These are phyloP conservation scores for Palythoa heliodiscus DNA, from an alignment of 92 coral and sea anemone genomes.

Conservation along the genomic window DNA sequence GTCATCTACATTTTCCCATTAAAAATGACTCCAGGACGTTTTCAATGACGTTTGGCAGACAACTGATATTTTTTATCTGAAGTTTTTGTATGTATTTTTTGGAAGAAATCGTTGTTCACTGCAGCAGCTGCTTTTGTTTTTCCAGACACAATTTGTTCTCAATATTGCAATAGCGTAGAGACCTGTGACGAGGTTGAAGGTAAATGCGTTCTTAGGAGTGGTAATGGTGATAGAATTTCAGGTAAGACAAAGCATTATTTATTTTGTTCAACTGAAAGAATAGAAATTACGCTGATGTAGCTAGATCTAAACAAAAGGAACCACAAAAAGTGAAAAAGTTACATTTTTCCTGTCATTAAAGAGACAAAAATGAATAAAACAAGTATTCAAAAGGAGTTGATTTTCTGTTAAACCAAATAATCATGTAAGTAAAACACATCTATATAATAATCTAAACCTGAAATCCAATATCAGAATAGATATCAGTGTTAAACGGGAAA, in stretches of 20 bases:
- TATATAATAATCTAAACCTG: too few species aligned
- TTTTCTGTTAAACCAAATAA: too few species aligned
- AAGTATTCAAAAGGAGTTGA: too few species aligned
- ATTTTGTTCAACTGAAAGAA: background rate
- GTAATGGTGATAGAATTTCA: background rate
- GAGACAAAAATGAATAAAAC: too few species aligned
- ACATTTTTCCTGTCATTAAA: too few species aligned
- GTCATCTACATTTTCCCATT: too few species aligned
- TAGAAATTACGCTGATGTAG: background rate
- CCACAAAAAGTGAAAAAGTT: background rate
- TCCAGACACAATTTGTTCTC: slow-evolving; percentile 24
- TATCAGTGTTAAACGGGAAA: too few species aligned
- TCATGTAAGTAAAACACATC: too few species aligned
- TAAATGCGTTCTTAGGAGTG: background rate
- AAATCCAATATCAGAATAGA: too few species aligned
- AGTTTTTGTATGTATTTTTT: background rate
- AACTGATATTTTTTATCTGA: too few species aligned
- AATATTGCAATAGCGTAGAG: background rate
- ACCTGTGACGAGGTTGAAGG: slow-evolving; percentile 34
- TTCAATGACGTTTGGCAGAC: too few species aligned
- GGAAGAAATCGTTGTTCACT: background rate
- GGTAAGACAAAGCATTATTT: background rate
- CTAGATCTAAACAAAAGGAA: background rate
- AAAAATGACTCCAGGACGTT: too few species aligned
- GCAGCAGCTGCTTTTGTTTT: background rate